Evolutionary conservation across 2,113 vertebrate species (phyloP).

Genomic region (Dendrocopos noguchii): DNA sequence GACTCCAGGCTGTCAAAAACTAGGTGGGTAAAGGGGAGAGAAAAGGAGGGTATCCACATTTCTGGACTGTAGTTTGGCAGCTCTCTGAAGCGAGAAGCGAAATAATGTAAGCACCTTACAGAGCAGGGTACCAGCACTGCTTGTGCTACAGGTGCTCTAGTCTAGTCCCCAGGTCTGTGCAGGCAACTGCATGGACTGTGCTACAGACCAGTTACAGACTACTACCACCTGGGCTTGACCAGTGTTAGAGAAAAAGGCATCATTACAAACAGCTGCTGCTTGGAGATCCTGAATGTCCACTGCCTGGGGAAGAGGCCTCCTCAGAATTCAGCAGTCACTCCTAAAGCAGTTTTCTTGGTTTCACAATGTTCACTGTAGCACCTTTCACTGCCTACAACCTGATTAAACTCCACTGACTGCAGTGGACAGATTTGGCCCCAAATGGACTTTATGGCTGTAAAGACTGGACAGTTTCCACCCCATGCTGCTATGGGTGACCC

Average conservation of each 20-base stretch:
- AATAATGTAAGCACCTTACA: constrained; percentile 9
- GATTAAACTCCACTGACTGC: neutral
- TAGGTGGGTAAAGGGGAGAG: neutral
- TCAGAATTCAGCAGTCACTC: neutral
- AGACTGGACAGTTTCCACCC: neutral
- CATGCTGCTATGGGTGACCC: neutral
- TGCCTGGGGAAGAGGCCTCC: neutral
- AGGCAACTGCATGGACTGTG: neutral
- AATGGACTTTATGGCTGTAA: neutral
- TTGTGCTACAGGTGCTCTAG: neutral
- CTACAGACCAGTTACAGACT: neutral
- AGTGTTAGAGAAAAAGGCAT: neutral
- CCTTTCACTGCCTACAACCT: neutral
- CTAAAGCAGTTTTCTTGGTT: neutral
- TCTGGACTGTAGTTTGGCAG: constrained; percentile 20
- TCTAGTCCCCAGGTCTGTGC: neutral
- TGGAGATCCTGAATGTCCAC: neutral
- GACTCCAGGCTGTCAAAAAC: neutral
- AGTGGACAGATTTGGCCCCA: neutral
- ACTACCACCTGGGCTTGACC: neutral
- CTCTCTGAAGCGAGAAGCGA: constrained; percentile 1
- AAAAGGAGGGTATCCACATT: neutral
- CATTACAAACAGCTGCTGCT: neutral
- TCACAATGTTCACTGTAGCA: neutral
- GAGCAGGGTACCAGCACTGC: neutral